phyloP scores from a whole-genome alignment of 2,888 invertebrate genomes.

The Ormyrus rosae region DNA sequence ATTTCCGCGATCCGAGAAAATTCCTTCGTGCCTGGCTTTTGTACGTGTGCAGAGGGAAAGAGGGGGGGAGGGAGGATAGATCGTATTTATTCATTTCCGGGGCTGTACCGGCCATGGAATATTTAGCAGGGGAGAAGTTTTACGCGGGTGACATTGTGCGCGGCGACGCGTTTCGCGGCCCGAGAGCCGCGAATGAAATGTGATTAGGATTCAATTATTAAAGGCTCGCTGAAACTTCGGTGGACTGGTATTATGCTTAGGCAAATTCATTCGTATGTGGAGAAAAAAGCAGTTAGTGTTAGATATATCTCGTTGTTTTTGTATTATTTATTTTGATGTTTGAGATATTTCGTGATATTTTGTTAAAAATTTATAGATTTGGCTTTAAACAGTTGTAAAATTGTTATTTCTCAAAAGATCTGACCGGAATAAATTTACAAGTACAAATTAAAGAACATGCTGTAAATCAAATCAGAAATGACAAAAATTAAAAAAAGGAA shows the following conservation, averaged over 20 bases:
- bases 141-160: not conserved
- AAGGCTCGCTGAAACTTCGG: slow-evolving; percentile 8
- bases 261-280: slow-evolving; percentile 3
- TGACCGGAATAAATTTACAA: too few species aligned
- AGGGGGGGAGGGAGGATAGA: not conserved
- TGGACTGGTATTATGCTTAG: not conserved
- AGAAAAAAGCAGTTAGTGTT: too few species aligned
- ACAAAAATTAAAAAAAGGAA: too few species aligned
- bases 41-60: not conserved
- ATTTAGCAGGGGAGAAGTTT: slow-evolving; percentile 4
- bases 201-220: slow-evolving; percentile 47
- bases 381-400: too few species aligned
- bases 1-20: not conserved
- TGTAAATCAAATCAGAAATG: too few species aligned
- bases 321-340: too few species aligned
- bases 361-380: too few species aligned
- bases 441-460: too few species aligned
- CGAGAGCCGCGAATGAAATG: slow-evolving; percentile 18
- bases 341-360: too few species aligned
- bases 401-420: too few species aligned
- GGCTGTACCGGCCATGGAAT: not conserved
- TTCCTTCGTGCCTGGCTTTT: not conserved
- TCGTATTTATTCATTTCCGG: slow-evolving; percentile 17
- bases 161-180: not conserved
- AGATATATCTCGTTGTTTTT: not conserved